phyloP scores from a whole-genome alignment of 2,888 invertebrate species.

The Agriopis aurantiaria region DNA sequence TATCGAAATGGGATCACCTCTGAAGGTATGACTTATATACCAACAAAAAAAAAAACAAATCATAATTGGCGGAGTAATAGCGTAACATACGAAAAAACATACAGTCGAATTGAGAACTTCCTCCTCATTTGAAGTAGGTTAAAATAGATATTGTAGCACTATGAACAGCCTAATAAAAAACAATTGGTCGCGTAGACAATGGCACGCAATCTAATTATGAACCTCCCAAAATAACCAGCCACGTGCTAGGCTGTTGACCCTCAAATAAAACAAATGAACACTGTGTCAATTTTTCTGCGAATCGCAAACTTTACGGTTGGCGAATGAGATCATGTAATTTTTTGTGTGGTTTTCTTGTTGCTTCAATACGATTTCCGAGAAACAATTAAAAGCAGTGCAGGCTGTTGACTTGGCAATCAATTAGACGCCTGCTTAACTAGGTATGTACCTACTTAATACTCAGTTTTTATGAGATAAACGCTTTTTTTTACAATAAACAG shows the following conservation, averaged over 20 bases:
- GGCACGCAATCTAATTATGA: conserved; percentile 19
- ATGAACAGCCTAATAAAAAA: conserved; percentile 3
- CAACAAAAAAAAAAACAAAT: too few relatives aligned
- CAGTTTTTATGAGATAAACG: conserved; percentile 24
- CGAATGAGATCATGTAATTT: conserved; percentile 25
- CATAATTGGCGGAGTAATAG: too few relatives aligned
- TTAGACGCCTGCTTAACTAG: conserved; percentile 17
- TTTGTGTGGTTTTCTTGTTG: conserved; percentile 4
- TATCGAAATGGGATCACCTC: too few relatives aligned
- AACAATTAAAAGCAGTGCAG: conserved; percentile 17
- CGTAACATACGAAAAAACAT: too few relatives aligned
- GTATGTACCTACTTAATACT: background rate
- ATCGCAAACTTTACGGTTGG: conserved; percentile 18
- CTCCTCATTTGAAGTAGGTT: too few relatives aligned
- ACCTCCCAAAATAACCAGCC: conserved; percentile 20
- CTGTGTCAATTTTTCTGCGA: conserved; percentile 18
- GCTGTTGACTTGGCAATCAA: conserved; percentile 24
- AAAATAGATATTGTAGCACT: too few relatives aligned
- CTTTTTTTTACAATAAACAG: conserved; percentile 16
- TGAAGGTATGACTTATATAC: too few relatives aligned
- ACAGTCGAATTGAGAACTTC: too few relatives aligned
- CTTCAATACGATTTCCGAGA: conserved; percentile 30
- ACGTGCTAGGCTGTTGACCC: conserved; percentile 23
- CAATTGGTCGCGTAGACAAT: conserved; percentile 15
- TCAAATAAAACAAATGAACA: conserved; percentile 22